Evolutionary conservation across 2,113 vertebrate species (phyloP).

Genomic region (Oxyura jamaicensis): DNA sequence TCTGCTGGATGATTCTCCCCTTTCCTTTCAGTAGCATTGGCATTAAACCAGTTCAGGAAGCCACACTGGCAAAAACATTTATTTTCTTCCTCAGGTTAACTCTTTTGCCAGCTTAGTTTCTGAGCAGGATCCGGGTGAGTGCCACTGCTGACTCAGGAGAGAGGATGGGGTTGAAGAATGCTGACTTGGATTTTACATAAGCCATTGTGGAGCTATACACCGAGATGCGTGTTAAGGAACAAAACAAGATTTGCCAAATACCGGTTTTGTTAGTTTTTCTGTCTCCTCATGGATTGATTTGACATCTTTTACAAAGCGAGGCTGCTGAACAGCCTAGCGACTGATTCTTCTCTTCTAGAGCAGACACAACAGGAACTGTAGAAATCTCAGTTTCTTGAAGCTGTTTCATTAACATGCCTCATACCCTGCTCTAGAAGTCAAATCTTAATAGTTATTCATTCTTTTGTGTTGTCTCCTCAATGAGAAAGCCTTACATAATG

Average conservation of each 20-base stretch:
- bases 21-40: conserved; percentile 9
- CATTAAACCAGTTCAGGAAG: conserved; percentile 54
- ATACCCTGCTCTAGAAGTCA: not conserved
- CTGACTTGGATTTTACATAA: conserved; percentile 22
- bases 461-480: not conserved
- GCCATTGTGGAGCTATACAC: not conserved
- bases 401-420: not conserved
- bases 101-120: conserved; percentile 15
- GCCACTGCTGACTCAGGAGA: conserved; percentile 55
- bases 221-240: not conserved
- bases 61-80: conserved; percentile 9
- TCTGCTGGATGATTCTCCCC: not conserved
- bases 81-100: not conserved
- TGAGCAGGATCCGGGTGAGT: not conserved
- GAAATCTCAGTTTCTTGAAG: not conserved
- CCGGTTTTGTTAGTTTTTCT: not conserved
- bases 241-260: not conserved
- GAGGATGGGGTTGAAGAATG: not conserved
- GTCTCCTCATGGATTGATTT: not conserved
- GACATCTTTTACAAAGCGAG: not conserved
- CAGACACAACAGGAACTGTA: not conserved
- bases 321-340: not conserved
- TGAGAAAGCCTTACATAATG: not conserved
- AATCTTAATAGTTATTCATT: not conserved
- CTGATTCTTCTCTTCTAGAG: not conserved